These are phyloP conservation scores for Nematostella vectensis DNA, from an alignment of 92 coral and sea anemone genomes.

Conservation along the genomic window DNA sequence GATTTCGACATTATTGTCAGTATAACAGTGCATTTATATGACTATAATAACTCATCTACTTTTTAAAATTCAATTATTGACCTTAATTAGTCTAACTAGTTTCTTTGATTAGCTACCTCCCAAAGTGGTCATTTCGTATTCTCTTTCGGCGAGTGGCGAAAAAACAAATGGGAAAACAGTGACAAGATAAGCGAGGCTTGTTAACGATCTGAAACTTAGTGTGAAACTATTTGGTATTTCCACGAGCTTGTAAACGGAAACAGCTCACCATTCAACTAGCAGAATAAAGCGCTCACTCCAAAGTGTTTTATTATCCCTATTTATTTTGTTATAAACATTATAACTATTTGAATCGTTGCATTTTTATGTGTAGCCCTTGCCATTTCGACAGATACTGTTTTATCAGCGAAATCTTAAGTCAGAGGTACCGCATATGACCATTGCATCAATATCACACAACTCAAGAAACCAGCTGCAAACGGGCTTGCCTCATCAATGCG, in stretches of 20 bases:
- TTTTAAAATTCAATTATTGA: slow-evolving; percentile 23
- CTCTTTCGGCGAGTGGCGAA: slow-evolving; percentile 28
- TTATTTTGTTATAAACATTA: slow-evolving; percentile 1
- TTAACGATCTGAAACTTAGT: neutral
- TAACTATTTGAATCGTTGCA: neutral
- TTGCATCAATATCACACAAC: no score
- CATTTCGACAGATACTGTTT: slow-evolving; percentile 2
- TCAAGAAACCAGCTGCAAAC: no score
- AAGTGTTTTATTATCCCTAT: neutral
- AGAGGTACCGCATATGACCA: slow-evolving; percentile 30
- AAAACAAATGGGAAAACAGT: slow-evolving; percentile 7
- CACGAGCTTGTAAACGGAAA: no score
- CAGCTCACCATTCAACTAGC: no score
- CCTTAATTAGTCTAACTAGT: slow-evolving; percentile 6
- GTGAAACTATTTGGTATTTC: slow-evolving; percentile 7
- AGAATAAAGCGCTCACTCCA: no score
- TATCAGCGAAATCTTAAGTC: slow-evolving; percentile 17
- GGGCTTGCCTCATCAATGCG: slow-evolving; percentile 1
- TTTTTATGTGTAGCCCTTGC: slow-evolving; percentile 3
- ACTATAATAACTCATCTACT: slow-evolving; percentile 4
- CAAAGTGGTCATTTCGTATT: slow-evolving; percentile 8
- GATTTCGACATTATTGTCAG: no score
- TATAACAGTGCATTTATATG: neutral
- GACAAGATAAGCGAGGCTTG: slow-evolving; percentile 1
- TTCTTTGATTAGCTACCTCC: slow-evolving; percentile 3